Evolutionary conservation across 2,888 invertebrate species (phyloP), one percentile per base, ranked within the genome.

Genomic region (Willowsia nigromaculata): DNA sequence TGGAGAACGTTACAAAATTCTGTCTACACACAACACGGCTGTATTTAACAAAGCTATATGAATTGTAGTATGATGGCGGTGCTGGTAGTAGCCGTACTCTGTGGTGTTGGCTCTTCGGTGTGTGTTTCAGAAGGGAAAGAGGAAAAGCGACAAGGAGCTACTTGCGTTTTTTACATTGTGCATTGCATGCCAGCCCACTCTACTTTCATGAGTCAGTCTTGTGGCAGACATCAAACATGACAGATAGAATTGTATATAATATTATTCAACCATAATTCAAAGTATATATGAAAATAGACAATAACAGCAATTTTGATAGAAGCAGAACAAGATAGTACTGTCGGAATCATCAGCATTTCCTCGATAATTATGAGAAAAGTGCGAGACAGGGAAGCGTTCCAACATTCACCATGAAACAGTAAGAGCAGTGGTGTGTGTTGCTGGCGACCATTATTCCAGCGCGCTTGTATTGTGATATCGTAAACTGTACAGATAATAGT

Each of bases 161-260:
- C 33, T 53, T 25, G 30, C 53, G 25, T 56, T 65, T n/a, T 68
- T 62, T 47, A n/a, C n/a, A 11, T 37, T 37, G n/a, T 71, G 56
- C 56, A 71, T 71, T 83, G 71, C 56, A 71, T 71, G 37, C 85
- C 47, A 78, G 65, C 85, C 78, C 85, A 85, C 65, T 62, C 43
- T 62, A 40, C 43, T 47, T 78, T 78, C 78, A 65, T 76, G 78
- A 85, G 30, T 85, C 85, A 85, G 85, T 85, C 85, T 76, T 85
- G 85, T 74, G 74, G 85, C 78, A 85, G 85, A 78, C 85, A 85
- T 85, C 85, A 76, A 85, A 85, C 78, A 76, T 84, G 84, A 71
- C 71, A 74, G 71, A 71, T 71, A 71, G 6, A n/a, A 11, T 40
- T 43, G 22, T 40, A 71, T 15, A 5, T 18, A 3, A 37, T 11